These are phyloP conservation scores for Alethe castanea DNA, from an alignment of 2,113 vertebrate species.

Conservation along the genomic window DNA sequence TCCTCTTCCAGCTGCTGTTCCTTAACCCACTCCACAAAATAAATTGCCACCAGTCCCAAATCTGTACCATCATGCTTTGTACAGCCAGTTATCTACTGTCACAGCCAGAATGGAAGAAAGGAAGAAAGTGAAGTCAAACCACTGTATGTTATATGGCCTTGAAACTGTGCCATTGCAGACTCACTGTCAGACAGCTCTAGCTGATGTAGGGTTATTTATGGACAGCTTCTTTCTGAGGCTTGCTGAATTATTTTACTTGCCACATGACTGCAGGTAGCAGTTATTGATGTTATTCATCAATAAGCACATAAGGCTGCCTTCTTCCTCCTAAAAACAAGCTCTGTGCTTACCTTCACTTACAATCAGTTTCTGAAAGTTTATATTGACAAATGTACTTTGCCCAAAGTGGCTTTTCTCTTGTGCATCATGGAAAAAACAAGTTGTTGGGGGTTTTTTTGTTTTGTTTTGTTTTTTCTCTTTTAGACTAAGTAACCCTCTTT, in stretches of 20 bases:
- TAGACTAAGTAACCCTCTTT: background rate
- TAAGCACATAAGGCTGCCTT: background rate
- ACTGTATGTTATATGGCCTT: background rate
- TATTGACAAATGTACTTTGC: background rate
- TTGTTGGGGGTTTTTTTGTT: background rate
- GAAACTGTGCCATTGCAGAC: background rate
- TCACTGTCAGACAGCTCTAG: background rate
- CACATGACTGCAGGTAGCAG: background rate
- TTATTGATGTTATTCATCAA: background rate
- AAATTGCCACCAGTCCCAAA: background rate
- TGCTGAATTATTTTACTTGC: background rate
- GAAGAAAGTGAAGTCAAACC: background rate
- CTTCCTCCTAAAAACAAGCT: background rate
- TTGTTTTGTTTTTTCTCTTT: fast-evolving
- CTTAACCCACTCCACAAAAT: background rate
- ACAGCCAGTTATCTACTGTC: background rate
- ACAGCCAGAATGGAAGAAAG: background rate
- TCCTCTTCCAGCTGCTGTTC: background rate
- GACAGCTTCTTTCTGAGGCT: background rate
- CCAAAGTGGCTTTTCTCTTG: background rate
- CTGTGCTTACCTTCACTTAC: background rate
- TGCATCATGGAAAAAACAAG: background rate
- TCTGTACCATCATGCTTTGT: background rate
- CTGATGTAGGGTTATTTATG: background rate
- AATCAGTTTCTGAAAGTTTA: background rate